phyloP scores from a whole-genome alignment of 1,140 invertebrate species.

The Coelopa frigida region DNA sequence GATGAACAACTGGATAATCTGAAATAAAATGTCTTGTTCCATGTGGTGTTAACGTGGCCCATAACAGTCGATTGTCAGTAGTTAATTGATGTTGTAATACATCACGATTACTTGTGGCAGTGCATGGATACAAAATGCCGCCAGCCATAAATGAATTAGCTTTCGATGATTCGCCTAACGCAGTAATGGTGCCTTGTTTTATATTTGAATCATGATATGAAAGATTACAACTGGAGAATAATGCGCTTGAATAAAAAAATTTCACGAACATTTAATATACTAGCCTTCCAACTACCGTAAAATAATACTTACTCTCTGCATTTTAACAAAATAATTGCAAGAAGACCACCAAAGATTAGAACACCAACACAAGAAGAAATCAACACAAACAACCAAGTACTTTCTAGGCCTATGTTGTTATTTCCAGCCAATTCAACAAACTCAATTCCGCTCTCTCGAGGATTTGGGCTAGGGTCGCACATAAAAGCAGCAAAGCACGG shows the following conservation, averaged over 20 bases:
- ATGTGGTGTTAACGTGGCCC: conserved; percentile 74
- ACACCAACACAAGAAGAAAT: conserved; percentile 71
- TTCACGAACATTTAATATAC: background rate
- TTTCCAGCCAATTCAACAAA: conserved; percentile 66
- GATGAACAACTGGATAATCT: conserved; percentile 49
- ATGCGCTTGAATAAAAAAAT: conserved; percentile 20
- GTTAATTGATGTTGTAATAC: conserved; percentile 43
- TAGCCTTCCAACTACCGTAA: conserved; percentile 17
- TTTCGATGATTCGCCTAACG: conserved; percentile 37
- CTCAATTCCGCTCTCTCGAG: conserved; percentile 55
- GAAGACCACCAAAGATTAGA: conserved; percentile 64
- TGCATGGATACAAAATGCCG: conserved; percentile 39
- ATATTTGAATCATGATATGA: conserved; percentile 42
- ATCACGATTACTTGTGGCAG: conserved; percentile 33
- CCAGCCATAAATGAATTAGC: conserved; percentile 40
- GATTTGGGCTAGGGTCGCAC: conserved; percentile 47
- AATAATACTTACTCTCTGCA: conserved; percentile 69
- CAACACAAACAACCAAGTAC: conserved; percentile 73
- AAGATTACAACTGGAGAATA: conserved; percentile 25
- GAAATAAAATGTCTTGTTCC: conserved; percentile 65
- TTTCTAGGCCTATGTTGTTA: conserved; percentile 59
- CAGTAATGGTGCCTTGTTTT: conserved; percentile 37
- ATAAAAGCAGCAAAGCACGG: conserved; percentile 49
- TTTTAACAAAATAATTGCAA: conserved; percentile 69
- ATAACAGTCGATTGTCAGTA: conserved; percentile 55